Evolutionary conservation across 1,140 invertebrate genomes (phyloP), one percentile per base, ranked within the genome.

Genomic region (Leptinotarsa texana): DNA sequence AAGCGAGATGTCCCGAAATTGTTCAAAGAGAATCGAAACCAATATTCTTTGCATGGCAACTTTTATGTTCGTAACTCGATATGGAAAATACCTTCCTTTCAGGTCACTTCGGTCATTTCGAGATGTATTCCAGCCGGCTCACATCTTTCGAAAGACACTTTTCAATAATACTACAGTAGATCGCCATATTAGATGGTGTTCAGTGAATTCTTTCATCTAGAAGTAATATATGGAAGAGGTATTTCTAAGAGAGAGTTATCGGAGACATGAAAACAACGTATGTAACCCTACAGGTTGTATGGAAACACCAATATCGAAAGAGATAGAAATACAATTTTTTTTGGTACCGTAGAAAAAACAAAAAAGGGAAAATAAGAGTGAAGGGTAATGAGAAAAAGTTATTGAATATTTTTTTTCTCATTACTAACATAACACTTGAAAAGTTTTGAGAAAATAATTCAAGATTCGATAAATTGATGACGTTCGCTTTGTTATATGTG

Each of bases 41-140:
- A 57, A 57, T 57, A 57, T 57, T 57, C 51, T 15, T 57, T 33
- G 51, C 51, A 57, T 57, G n/a, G 51, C 51, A 57, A 57, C 51
- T 57, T 57, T 57, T 57, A 13, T 57, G 51, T n/a, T 57, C 51
- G 13, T 57, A 17, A 57, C n/a, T 57, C 51, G 13, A 57, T 17
- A 57, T 57, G 51, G 13, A 57, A 57, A 57, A 57, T 57, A 57
- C 11, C 51, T 57, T 57, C 51, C 51, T 57, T 57, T 57, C 51
- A 57, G 51, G 51, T 57, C 51, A 57, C 13, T 57, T 0, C n/a
- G 51, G 51, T 57, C 51, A 57, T 57, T 57, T 57, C 15, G 51
- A 57, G 51, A 57, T 17, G 33, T 33, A 33, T 33, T 33, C 1
- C 33, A 33, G 8, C 6, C 33, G 51, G 5, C n/a, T 57, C n/a